These are phyloP conservation scores for Spodoptera litura DNA, from an alignment of 1,140 invertebrate genomes.

Conservation along the genomic window DNA sequence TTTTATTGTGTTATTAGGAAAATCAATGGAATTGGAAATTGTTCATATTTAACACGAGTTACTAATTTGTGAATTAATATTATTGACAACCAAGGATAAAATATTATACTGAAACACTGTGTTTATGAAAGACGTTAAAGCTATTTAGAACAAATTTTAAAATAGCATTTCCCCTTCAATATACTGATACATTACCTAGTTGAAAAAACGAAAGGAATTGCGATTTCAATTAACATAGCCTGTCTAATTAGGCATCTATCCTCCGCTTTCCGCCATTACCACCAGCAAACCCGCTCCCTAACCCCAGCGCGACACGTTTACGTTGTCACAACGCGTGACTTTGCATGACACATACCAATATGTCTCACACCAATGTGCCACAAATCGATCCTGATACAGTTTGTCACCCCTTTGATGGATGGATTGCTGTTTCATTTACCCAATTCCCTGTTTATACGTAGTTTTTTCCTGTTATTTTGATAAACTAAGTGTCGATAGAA, in stretches of 20 bases:
- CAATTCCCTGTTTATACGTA: constrained; percentile 45
- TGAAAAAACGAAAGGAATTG: too few relatives aligned
- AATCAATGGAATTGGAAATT: not conserved
- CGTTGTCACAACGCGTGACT: constrained; percentile 51
- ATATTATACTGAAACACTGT: too few relatives aligned
- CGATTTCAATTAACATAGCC: too few relatives aligned
- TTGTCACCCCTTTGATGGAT: constrained; percentile 46
- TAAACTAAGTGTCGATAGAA: constrained; percentile 1
- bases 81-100: too few relatives aligned
- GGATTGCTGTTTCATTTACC: constrained; percentile 48
- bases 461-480: constrained; percentile 27
- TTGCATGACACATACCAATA: constrained; percentile 55
- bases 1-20: not conserved
- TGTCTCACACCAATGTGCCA: constrained; percentile 43
- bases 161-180: too few relatives aligned
- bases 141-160: too few relatives aligned
- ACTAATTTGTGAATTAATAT: too few relatives aligned
- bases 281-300: not conserved
- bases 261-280: not conserved
- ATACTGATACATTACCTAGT: too few relatives aligned
- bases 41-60: too few relatives aligned
- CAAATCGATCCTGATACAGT: constrained; percentile 40
- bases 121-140: too few relatives aligned
- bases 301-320: constrained; percentile 13
- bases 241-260: not conserved